phyloP scores from a whole-genome alignment of 2,113 vertebrate species.

The Nannospalax galili region DNA sequence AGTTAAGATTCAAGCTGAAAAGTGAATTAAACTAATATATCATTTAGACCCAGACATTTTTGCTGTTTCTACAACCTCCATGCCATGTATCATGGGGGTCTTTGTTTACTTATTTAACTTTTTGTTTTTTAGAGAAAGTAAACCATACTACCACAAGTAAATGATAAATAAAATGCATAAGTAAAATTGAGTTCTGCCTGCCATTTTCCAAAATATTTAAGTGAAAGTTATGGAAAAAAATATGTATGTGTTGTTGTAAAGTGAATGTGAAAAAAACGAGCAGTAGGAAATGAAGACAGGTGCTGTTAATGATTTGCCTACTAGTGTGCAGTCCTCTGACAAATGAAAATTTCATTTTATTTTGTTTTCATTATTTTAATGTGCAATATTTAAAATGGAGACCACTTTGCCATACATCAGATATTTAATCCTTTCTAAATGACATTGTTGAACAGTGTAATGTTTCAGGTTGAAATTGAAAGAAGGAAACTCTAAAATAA shows the following conservation, averaged over 20 bases:
- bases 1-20: background rate
- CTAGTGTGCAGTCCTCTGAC: background rate
- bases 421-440: slow-evolving; percentile 69
- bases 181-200: background rate
- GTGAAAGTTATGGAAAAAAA: slow-evolving; percentile 10
- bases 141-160: background rate
- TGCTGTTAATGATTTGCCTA: slow-evolving; percentile 31
- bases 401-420: slow-evolving; percentile 59
- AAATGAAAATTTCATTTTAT: slow-evolving; percentile 35
- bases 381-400: slow-evolving; percentile 63
- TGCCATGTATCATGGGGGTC: rapidly evolving
- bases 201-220: background rate
- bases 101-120: background rate
- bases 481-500: slow-evolving; percentile 71
- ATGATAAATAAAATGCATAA: background rate
- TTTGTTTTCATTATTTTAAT: slow-evolving; percentile 65
- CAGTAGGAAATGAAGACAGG: background rate
- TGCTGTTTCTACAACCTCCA: background rate
- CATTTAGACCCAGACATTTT: background rate
- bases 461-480: slow-evolving; percentile 62
- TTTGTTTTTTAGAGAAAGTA: background rate
- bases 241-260: background rate
- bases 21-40: background rate
- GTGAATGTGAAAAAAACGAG: background rate
- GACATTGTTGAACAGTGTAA: slow-evolving; percentile 48